Percentiles rank a stretch among this genome's conserved stretches.
phyloP scores from a whole-genome alignment of 2,113 vertebrate genomes.

The Otocyon megalotis region DNA sequence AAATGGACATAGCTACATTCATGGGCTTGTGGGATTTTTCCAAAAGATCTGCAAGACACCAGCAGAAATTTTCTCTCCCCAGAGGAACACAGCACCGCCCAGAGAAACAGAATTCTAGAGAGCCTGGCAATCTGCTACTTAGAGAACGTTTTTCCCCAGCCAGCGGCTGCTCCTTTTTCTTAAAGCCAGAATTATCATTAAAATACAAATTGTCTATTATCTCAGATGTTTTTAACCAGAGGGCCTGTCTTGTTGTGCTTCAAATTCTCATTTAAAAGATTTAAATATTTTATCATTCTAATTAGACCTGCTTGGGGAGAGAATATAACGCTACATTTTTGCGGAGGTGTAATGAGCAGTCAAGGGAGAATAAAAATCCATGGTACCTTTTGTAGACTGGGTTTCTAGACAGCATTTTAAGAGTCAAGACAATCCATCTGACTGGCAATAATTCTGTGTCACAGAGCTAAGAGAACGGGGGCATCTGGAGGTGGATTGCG shows the following conservation, averaged over 20 bases:
- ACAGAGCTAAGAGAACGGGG: neutral
- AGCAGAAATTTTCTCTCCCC: neutral
- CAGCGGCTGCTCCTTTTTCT: neutral
- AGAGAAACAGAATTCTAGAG: neutral
- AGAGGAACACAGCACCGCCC: neutral
- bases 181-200: conserved; percentile 22
- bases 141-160: neutral
- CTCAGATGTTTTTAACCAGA: neutral
- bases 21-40: neutral
- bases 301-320: neutral
- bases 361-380: neutral
- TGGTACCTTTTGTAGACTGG: neutral
- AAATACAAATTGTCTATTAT: conserved; percentile 9
- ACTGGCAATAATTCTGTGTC: neutral
- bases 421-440: neutral
- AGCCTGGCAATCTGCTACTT: neutral
- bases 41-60: neutral
- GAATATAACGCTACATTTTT: neutral
- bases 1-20: neutral
- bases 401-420: neutral
- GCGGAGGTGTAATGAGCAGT: neutral
- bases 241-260: neutral
- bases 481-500: accelerated
- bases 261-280: neutral
- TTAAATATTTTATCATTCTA: conserved; percentile 37